These are phyloP conservation scores for Nesidiocoris tenuis DNA, from an alignment of 2,888 invertebrate species.

Conservation along the genomic window DNA sequence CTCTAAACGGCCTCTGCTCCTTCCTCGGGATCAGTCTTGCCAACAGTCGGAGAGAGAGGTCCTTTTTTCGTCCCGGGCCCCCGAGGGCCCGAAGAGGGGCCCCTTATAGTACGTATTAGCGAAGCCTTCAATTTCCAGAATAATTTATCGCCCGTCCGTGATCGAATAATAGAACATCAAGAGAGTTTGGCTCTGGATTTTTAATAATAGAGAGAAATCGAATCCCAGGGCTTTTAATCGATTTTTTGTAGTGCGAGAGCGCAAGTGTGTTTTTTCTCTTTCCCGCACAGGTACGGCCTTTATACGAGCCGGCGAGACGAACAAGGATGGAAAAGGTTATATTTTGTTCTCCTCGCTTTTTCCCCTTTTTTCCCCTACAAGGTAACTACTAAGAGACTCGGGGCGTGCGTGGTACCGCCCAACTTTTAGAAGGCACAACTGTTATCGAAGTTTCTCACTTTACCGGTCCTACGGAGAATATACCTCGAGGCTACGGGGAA, in stretches of 20 bases:
- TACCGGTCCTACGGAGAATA: too few relatives aligned
- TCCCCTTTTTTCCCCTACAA: too few relatives aligned
- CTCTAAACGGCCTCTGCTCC: neutral
- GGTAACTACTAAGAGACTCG: conserved; percentile 25
- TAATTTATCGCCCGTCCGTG: conserved; percentile 37
- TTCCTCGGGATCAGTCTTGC: neutral
- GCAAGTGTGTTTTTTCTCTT: neutral
- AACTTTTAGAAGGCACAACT: conserved; percentile 32
- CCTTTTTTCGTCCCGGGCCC: neutral
- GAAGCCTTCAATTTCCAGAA: conserved; percentile 37
- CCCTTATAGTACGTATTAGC: conserved; percentile 38
- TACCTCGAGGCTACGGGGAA: too few relatives aligned
- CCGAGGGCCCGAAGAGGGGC: too few relatives aligned
- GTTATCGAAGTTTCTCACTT: conserved; percentile 39
- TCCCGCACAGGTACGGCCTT: too few relatives aligned
- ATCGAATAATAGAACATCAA: conserved; percentile 44
- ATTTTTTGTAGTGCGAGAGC: conserved; percentile 32
- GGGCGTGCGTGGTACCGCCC: conserved; percentile 37
- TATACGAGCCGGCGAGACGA: too few relatives aligned
- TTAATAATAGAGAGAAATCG: conserved; percentile 45
- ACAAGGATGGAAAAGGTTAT: conserved; percentile 5
- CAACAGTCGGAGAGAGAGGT: neutral
- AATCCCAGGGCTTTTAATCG: conserved; percentile 43
- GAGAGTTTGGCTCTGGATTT: conserved; percentile 42
- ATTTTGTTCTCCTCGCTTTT: conserved; percentile 18